Evolutionary conservation across 2,113 vertebrate genomes (phyloP), one percentile per base, ranked within the genome.

Genomic region (Corapipo altera): DNA sequence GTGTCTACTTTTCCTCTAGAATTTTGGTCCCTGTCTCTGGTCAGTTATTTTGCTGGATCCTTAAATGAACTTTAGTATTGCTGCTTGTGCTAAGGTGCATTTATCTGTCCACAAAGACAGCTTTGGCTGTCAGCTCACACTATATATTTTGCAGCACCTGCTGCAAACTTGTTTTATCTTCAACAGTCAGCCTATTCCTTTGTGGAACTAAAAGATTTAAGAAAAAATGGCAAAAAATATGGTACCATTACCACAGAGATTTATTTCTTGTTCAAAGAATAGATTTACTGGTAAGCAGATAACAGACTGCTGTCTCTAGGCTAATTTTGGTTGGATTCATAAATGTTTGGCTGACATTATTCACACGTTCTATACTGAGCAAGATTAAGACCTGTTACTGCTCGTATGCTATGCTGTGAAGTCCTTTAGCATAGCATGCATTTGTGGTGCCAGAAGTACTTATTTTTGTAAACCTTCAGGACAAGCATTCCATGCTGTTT

Each of bases 241-340:
- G 21, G 35, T 70, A 58, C 27, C 4, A 14, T 76, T 92, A 33
- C 4, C 5, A 70, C 11, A 46, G 23, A 0, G 0, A 90, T 88
- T 92, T 94, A 79, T 94, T 85, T 83, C 52, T 58, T 79, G 22
- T 52, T 95, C 65, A 76, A 85, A 94, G 44, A 70, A 17, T 33
- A 71, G 69, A 86, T 89, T 88, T 89, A 91, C n/a, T 69, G n/a
- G 41, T 54, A 85, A 83, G 54, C 21, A 64, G 48, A 74, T 23
- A 80, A 67, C 61, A 67, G 35, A 52, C 46, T 81, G 19, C 61
- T 93, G 54, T 84, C 78, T 93, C 43, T 73, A 37, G 57, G 57
- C 54, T 93, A 91, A 93, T 96, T 97, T 94, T 91, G 57, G 78
- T 85, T 73, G 43, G 33, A 85, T 82, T 78, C 14, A 33, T 74